Evolutionary conservation across 2,113 vertebrate genomes (phyloP).

Genomic region (Nipponia nippon): DNA sequence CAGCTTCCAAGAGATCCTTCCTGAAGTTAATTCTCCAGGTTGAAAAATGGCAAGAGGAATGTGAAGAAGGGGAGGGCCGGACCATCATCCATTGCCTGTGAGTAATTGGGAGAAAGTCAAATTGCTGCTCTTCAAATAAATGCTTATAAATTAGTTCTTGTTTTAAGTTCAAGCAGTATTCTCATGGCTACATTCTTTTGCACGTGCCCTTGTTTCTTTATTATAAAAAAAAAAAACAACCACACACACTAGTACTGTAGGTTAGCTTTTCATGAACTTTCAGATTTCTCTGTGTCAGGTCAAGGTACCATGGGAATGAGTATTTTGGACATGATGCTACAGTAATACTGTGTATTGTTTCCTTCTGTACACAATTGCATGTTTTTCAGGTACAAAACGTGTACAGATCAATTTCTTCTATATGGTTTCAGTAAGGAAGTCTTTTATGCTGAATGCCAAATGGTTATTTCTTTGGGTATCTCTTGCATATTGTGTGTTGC

Average conservation of each 20-base stretch:
- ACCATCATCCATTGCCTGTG: slow-evolving; percentile 97
- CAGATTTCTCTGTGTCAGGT: neutral
- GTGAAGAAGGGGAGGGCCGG: slow-evolving; percentile 94
- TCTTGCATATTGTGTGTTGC: neutral
- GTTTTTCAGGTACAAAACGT: neutral
- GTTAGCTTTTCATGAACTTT: neutral
- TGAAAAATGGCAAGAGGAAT: slow-evolving; percentile 98
- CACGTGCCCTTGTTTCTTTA: neutral
- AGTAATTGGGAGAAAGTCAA: slow-evolving; percentile 61
- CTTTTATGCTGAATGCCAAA: neutral
- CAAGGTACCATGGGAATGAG: neutral
- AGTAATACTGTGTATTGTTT: neutral
- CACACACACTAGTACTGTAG: neutral
- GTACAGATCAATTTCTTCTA: neutral
- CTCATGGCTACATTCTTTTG: neutral
- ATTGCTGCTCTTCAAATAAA: neutral
- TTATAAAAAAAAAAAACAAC: too few species aligned
- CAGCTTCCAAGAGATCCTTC: slow-evolving; percentile 95
- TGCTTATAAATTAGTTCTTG: neutral
- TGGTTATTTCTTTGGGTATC: neutral
- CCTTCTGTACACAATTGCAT: neutral
- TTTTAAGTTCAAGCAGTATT: neutral
- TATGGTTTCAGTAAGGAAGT: neutral
- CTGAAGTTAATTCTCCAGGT: slow-evolving; percentile 96
- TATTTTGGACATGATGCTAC: neutral